phyloP scores from a whole-genome alignment of 2,888 invertebrate species.

The Ephialtes manifestator region DNA sequence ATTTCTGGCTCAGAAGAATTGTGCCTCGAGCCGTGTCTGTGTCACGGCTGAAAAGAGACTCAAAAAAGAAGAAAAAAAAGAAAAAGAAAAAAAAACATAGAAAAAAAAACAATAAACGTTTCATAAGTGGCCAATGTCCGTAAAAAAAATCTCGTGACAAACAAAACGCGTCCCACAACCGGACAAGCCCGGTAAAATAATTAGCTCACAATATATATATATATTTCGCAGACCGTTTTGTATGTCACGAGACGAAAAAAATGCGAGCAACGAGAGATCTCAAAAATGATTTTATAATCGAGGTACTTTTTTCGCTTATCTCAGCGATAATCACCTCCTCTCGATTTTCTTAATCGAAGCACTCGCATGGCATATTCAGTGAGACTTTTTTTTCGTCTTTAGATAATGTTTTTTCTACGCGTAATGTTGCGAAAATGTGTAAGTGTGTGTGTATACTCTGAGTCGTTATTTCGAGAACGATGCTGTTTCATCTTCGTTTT shows the following conservation, averaged over 20 bases:
- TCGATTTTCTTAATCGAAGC: constrained; percentile 28
- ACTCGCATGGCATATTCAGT: constrained; percentile 34
- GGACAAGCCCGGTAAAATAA: constrained; percentile 27
- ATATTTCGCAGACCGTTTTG: constrained; percentile 56
- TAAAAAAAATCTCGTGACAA: constrained; percentile 57
- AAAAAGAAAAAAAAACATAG: constrained; percentile 10
- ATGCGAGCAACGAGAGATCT: constrained; percentile 73
- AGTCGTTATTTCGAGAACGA: constrained; percentile 13
- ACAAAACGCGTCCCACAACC: constrained; percentile 42
- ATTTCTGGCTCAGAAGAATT: constrained; percentile 49
- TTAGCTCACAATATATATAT: constrained; percentile 48
- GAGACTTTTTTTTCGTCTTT: constrained; percentile 37
- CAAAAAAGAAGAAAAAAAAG: constrained; percentile 57
- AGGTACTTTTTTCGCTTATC: neutral
- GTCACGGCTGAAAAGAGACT: constrained; percentile 36
- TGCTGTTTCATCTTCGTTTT: constrained; percentile 23
- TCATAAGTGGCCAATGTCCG: constrained; percentile 68
- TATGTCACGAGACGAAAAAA: constrained; percentile 49
- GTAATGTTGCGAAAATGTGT: constrained; percentile 17
- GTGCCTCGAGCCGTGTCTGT: constrained; percentile 36
- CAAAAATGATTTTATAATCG: constrained; percentile 61
- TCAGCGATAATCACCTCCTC: neutral
- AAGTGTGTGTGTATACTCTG: constrained; percentile 1
- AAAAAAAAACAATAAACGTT: constrained; percentile 52
- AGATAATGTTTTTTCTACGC: constrained; percentile 38